Percentiles rank a stretch among this genome's conserved stretches.
These are phyloP conservation scores for Leucosticte australis DNA, from an alignment of 2,113 vertebrate genomes.

Conservation along the genomic window DNA sequence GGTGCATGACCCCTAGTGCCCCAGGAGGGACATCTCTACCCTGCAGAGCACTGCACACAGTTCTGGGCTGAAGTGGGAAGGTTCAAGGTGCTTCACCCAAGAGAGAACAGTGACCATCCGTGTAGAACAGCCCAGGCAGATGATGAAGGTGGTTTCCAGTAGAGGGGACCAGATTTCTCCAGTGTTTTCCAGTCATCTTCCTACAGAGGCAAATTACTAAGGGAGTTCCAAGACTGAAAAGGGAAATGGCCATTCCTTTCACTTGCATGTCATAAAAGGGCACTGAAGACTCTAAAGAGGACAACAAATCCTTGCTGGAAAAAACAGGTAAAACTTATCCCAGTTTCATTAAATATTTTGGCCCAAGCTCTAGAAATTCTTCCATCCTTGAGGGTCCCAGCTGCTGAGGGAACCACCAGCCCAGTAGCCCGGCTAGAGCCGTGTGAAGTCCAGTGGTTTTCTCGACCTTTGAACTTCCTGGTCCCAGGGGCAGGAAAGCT, in stretches of 20 bases:
- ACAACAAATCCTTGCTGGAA: background rate
- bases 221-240: background rate
- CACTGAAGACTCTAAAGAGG: background rate
- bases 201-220: background rate
- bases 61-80: background rate
- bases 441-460: background rate
- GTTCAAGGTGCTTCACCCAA: background rate
- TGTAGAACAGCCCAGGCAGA: background rate
- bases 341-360: background rate
- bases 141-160: background rate
- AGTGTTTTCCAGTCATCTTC: rapidly evolving
- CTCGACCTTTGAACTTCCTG: background rate
- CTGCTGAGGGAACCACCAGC: background rate
- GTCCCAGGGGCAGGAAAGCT: background rate
- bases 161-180: background rate
- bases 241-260: background rate
- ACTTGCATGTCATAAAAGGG: background rate
- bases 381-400: background rate
- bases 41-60: rapidly evolving
- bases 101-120: background rate
- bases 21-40: background rate
- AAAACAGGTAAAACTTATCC: background rate
- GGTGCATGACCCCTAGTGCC: background rate
- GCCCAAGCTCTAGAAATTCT: background rate
- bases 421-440: background rate